Evolutionary conservation across 2,113 vertebrate genomes (phyloP), one percentile per base, ranked within the genome.

Genomic region (Arothron firmamentum): DNA sequence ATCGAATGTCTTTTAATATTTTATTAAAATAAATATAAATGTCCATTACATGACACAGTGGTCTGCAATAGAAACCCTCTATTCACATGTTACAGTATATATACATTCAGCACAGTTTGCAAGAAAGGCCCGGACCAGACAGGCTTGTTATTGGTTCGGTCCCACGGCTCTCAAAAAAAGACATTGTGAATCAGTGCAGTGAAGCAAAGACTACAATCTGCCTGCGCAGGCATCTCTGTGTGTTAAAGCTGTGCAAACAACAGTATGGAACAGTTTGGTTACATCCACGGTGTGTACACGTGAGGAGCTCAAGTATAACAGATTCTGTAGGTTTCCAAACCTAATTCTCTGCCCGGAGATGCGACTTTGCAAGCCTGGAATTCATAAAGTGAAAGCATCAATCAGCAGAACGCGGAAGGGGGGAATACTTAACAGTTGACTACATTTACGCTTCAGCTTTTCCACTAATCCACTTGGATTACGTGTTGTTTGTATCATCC

Each of bases 11-110:
- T 80, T 77, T 82, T 1, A 56, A 52, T 17, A n/a, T 85, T 89
- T 88, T 90, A 90, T 90, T 90, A 86, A 84, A 81, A 89, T 89
- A 91, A 91, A 90, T 89, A 88, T 79, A 90, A 88, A 88, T 90
- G 65, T 89, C 90, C 89, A 90, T 80, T 80, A 79, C 83, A 77
- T 85, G 81, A 82, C 67, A 81, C 71, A 72, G 75, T 18, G 66
- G 60, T 65, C 56, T 70, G 51, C 76, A 75, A 52, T 81, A 87
- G 75, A 89, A 82, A 84, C 65, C 48, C 48, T 77, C 78, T 74
- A 74, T 81, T 75, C 72, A 76, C 69, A 78, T 60, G 62, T 59
- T 74, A 70, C 68, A 61, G 59, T 53, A 42, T 56, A 42, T 56
- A 66, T 82, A 84, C 77, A 86, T 82, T 84, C 75, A 77, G 83